Evolutionary conservation across 2,888 invertebrate species (phyloP), one percentile per base, ranked within the genome.

Genomic region (Eumerus sabulonum): DNA sequence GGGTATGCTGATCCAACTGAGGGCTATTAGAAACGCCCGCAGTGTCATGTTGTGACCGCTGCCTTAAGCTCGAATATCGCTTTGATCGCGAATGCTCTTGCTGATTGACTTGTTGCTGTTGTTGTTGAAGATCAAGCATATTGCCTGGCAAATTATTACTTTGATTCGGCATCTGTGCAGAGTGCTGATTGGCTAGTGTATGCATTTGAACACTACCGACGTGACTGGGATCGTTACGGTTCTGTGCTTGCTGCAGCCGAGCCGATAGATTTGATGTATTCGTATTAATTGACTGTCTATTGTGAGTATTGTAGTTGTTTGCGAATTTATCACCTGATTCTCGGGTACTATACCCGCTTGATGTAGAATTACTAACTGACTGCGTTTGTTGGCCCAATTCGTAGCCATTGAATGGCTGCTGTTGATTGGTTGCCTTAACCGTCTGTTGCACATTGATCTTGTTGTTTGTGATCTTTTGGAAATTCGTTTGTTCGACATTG

Each of bases 1-100:
- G 82, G 62, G 81, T 83, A 70, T 77, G 85, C 56, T 83, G 84
- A 35, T 84, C 82, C 38, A 85, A 54, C 19, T 85, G 85, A 36
- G 84, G 84, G 17, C 76, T 82, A 36, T 16, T 47, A 19, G 72
- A 36, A 18, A 72, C 66, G 0, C 50, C 19, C 5, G 72, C 16
- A 40, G 79, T 83, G 66, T 88, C 87, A 57, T 87, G 88, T 67
- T 88, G 88, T 2, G 86, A 84, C 16, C 73, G 68, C 62, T 83
- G 84, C 35, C 87, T 90, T 83, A 93, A 90, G 68, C 92, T 92
- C 1, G 93, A 94, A 86, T 94, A 94, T 18, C 93, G 90, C 84
- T 93, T 93, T 9, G 93, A 91, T 81, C 92, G 89, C 17, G 88
- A 88, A 73, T 86, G 86, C 48, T 88, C 86, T 83, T 90, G 89